Evolutionary conservation across 2,113 vertebrate genomes (phyloP).

Genomic region (Lathamus discolor): DNA sequence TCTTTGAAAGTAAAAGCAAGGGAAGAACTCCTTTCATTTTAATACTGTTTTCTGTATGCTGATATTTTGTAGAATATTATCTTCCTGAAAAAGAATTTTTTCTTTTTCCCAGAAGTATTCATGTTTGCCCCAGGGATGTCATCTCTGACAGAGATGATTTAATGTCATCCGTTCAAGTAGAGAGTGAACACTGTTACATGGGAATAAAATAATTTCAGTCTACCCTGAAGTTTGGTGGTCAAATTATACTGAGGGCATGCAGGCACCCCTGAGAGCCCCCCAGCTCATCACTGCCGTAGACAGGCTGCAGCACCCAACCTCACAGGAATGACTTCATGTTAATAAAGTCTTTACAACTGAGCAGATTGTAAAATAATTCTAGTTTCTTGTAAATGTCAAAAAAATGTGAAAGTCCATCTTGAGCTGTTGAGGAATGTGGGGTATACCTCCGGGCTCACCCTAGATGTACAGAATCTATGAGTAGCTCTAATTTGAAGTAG

Average conservation of each 20-base stretch:
- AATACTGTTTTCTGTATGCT: background rate
- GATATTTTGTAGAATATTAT: background rate
- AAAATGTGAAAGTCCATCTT: background rate
- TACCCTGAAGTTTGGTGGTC: background rate
- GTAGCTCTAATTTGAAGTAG: background rate
- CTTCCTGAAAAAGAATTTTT: background rate
- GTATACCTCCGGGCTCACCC: background rate
- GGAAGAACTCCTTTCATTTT: background rate
- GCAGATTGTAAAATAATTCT: background rate
- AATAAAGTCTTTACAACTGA: background rate
- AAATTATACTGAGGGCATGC: background rate
- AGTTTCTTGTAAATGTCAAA: background rate
- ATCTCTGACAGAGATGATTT: constrained; percentile 45
- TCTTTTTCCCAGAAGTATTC: background rate
- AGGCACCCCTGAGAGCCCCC: background rate
- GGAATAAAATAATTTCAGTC: background rate
- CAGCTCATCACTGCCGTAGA: background rate
- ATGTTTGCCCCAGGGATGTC: background rate
- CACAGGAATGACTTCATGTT: background rate
- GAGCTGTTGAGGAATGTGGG: background rate
- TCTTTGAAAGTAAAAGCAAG: background rate
- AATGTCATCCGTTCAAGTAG: background rate
- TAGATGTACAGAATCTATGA: background rate
- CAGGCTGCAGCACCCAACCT: background rate
- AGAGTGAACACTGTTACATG: background rate